Conservation (phyloP, 2,888 invertebrate species). For the Standfussiana lucernea region DNA sequence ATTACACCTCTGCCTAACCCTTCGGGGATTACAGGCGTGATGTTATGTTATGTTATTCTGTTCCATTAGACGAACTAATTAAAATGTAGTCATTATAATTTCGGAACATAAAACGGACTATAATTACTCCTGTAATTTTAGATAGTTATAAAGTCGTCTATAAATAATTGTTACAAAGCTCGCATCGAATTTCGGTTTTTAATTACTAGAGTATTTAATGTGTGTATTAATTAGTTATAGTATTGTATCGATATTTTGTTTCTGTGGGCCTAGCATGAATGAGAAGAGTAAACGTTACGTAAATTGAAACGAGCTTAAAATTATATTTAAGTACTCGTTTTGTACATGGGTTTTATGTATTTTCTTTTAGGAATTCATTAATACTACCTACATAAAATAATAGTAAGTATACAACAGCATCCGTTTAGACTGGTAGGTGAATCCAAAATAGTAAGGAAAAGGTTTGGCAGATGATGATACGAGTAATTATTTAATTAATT, state of each 20-base stretch:
- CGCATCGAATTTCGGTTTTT: slow-evolving; percentile 18
- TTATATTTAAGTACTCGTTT: not conserved
- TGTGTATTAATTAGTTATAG: slow-evolving; percentile 11
- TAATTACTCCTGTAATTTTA: slow-evolving; percentile 22
- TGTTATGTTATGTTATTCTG: no score
- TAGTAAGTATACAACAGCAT: not conserved
- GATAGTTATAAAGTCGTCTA: slow-evolving; percentile 23
- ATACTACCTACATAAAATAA: not conserved
- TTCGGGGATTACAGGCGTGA: no score
- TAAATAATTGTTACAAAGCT: slow-evolving; percentile 39
- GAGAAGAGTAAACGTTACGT: not conserved
- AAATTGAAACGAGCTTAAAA: not conserved
- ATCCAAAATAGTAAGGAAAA: not conserved
- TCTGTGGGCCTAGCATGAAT: not conserved
- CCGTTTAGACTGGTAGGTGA: not conserved
- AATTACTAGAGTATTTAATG: slow-evolving; percentile 36
- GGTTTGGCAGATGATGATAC: not conserved
- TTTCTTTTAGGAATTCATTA: not conserved
- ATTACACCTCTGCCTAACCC: no score
- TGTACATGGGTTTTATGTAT: not conserved
- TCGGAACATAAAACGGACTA: slow-evolving; percentile 26
- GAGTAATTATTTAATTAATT: not conserved
- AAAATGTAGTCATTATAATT: slow-evolving; percentile 35
- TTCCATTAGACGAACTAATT: slow-evolving; percentile 22
- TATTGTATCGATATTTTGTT: slow-evolving; percentile 31